Evolutionary conservation across 2,113 vertebrate species (phyloP).

Genomic region (Albula glossodonta): DNA sequence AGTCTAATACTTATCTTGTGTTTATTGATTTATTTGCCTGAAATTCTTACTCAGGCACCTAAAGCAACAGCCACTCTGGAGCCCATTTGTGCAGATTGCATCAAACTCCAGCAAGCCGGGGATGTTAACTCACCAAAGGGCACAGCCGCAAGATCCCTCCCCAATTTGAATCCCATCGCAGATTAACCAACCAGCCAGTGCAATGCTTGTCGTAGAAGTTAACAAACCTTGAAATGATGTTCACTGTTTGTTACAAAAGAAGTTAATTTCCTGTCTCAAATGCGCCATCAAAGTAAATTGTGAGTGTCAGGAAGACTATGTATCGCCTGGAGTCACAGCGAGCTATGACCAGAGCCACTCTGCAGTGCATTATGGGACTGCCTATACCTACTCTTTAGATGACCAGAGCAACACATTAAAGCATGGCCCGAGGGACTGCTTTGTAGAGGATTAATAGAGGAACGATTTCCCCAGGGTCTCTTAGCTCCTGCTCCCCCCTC

Average conservation of each 20-base stretch:
- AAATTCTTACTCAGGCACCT: neutral
- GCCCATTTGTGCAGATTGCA: neutral
- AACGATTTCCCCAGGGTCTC: neutral
- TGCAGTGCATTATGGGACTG: neutral
- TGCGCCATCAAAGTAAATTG: neutral
- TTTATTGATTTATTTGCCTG: neutral
- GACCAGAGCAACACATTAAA: neutral
- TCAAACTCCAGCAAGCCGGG: neutral
- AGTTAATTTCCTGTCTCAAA: neutral
- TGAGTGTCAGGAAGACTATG: neutral
- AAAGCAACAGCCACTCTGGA: neutral
- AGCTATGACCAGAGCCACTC: neutral
- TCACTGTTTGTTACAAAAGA: neutral
- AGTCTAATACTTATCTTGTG: neutral
- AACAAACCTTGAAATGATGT: constrained; percentile 7
- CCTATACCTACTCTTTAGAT: neutral
- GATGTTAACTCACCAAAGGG: neutral
- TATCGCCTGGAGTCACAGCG: neutral
- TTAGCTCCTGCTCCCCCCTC: neutral
- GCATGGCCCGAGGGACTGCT: neutral
- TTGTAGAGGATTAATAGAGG: neutral
- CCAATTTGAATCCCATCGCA: neutral
- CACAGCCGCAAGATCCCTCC: neutral
- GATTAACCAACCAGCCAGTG: neutral
- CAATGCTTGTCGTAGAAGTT: neutral